Evolutionary conservation across 2,797 vertebrate genomes (phyloP).

Genomic region (Graptemys geographica): DNA sequence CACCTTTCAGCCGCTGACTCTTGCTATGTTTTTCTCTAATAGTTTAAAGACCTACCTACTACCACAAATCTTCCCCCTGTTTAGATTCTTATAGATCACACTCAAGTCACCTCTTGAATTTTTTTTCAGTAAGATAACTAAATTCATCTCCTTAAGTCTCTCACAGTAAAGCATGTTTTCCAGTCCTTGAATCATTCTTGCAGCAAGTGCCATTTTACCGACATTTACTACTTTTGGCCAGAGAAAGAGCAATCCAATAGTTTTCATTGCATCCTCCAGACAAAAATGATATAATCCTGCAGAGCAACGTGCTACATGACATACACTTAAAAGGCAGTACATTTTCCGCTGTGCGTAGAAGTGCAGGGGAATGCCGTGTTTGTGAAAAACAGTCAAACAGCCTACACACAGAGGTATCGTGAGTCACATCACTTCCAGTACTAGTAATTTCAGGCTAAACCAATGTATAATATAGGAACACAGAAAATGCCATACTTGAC

Average conservation of each 20-base stretch:
- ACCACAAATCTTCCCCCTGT: background rate
- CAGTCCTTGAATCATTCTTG: too few species aligned
- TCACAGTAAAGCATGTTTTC: background rate
- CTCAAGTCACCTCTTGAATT: background rate
- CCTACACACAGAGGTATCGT: background rate
- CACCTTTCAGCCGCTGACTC: background rate
- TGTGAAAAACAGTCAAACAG: background rate
- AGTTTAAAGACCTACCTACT: background rate
- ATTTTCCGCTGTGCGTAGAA: background rate
- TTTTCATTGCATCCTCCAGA: background rate
- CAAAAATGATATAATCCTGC: background rate
- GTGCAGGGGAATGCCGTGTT: background rate
- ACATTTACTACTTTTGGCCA: background rate
- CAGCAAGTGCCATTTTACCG: background rate
- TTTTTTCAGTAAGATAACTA: background rate
- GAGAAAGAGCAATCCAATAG: background rate
- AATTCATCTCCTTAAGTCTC: background rate
- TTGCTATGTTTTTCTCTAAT: background rate
- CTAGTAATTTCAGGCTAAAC: background rate
- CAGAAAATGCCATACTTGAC: too few species aligned
- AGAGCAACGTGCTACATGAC: background rate
- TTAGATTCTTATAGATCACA: background rate
- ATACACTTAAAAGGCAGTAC: background rate
- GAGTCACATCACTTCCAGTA: background rate
- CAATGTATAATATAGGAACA: too few species aligned